These are phyloP conservation scores for Pseudachorutes palmiensis DNA, from an alignment of 1,140 invertebrate species.

Conservation along the genomic window DNA sequence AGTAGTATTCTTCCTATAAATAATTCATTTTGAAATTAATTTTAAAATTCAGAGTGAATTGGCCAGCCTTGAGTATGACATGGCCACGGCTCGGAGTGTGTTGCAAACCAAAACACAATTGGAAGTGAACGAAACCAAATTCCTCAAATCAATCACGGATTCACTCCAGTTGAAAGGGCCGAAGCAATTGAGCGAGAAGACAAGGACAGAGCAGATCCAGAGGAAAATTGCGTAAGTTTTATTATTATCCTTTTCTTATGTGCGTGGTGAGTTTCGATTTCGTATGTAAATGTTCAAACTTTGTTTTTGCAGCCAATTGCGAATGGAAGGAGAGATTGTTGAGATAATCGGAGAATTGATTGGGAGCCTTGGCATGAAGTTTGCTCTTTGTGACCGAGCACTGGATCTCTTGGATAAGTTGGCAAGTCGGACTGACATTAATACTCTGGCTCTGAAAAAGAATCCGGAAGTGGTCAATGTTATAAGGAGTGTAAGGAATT, in stretches of 20 bases:
- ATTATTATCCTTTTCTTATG: not conserved
- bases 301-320: slow-evolving; percentile 2
- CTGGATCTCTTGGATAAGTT: slow-evolving; percentile 34
- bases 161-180: not conserved
- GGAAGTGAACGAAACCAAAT: not conserved
- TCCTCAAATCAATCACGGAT: not conserved
- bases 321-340: slow-evolving; percentile 59
- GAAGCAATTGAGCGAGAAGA: not conserved
- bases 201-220: slow-evolving; percentile 3
- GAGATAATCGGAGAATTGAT: slow-evolving; percentile 66
- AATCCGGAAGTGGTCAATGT: slow-evolving; percentile 72
- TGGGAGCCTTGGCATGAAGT: slow-evolving; percentile 53
- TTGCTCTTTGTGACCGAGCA: slow-evolving; percentile 53
- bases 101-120: not conserved
- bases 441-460: slow-evolving; percentile 57
- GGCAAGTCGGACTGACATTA: slow-evolving; percentile 14
- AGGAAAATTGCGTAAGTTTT: slow-evolving; percentile 3
- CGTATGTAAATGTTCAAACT: too few species aligned
- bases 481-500: slow-evolving; percentile 44
- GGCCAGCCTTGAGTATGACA: not conserved
- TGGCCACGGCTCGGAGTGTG: slow-evolving; percentile 5
- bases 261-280: too few species aligned
- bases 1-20: too few species aligned
- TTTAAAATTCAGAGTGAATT: not conserved
- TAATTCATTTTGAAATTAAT: too few species aligned